Conservation (phyloP, 2,797 vertebrate species). For the Dryobates pubescens region DNA sequence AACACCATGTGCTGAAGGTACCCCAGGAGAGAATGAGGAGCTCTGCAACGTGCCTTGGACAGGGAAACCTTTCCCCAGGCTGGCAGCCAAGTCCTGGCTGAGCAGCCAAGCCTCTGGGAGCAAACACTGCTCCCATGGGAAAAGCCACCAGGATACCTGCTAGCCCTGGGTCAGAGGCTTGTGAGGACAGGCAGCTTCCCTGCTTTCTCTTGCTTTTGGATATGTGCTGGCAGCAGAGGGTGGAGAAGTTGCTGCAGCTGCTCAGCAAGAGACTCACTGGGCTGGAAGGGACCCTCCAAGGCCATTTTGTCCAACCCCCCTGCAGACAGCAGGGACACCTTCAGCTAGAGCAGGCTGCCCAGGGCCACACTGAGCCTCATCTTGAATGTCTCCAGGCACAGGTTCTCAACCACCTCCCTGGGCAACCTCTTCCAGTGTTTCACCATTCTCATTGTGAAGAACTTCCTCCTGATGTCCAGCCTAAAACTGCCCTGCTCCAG, state of each 20-base stretch:
- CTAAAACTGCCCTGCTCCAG: no score
- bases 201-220: neutral
- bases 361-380: no score
- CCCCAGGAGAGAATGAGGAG: neutral
- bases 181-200: neutral
- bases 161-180: neutral
- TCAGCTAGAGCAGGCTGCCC: no score
- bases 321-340: no score
- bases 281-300: no score
- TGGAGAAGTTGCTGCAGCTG: neutral
- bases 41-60: neutral
- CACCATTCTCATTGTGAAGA: no score
- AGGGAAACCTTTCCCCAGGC: neutral
- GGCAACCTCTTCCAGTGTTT: no score
- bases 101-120: neutral
- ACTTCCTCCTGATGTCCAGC: no score
- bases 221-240: accelerated
- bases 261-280: neutral
- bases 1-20: accelerated
- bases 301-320: no score
- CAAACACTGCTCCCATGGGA: neutral
- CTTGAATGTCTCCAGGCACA: no score
- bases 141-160: neutral
- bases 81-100: neutral
- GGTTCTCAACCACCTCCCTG: no score